phyloP scores from a whole-genome alignment of 2,797 vertebrate species.

The Sternotherus odoratus region DNA sequence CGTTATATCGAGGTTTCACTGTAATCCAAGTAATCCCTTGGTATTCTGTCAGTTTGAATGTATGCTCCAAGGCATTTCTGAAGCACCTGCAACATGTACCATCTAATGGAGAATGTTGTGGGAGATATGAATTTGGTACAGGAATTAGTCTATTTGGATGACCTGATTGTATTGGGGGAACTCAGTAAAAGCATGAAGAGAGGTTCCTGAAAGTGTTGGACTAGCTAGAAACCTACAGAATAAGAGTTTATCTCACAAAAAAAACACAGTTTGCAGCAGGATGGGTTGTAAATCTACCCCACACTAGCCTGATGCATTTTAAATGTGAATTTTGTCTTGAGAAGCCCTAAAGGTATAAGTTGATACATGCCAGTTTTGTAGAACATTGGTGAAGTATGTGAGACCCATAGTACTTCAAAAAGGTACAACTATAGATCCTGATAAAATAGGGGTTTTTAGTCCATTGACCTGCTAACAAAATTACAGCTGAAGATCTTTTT shows the following conservation, averaged over 20 bases:
- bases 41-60: neutral
- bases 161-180: neutral
- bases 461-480: neutral
- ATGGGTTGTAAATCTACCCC: neutral
- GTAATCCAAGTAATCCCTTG: too few species aligned
- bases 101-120: neutral
- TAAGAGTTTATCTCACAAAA: neutral
- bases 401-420: neutral
- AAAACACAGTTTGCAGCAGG: neutral
- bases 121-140: neutral
- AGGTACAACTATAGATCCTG: neutral
- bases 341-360: neutral
- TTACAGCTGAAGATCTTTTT: neutral
- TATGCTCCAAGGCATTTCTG: neutral
- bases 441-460: neutral
- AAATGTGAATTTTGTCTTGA: neutral
- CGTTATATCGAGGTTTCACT: too few species aligned
- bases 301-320: neutral
- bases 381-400: neutral
- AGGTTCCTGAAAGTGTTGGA: neutral
- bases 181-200: neutral
- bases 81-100: neutral
- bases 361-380: neutral
- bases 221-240: neutral
- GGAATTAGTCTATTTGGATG: neutral